Conservation (phyloP, 2,888 invertebrate species). For the Hymenopus coronatus region DNA sequence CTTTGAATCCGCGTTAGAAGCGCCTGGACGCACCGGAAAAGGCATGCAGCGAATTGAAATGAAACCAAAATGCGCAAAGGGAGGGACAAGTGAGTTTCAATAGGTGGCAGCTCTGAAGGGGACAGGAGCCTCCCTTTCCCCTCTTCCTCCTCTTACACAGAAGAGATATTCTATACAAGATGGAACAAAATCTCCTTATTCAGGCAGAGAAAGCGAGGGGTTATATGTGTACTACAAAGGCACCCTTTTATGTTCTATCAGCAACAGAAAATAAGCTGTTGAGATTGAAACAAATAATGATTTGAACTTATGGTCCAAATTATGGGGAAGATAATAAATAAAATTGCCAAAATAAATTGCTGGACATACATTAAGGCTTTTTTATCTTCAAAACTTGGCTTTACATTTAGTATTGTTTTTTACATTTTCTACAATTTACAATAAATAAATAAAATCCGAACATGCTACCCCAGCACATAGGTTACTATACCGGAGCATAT, state of each 20-base stretch:
- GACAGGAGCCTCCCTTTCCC: background rate
- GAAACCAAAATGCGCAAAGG: conserved; percentile 30
- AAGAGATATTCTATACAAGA: conserved; percentile 13
- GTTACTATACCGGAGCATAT: too few species aligned
- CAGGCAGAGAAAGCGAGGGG: background rate
- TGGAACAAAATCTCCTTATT: conserved; percentile 7
- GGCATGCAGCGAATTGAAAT: conserved; percentile 26
- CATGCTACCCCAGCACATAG: too few species aligned
- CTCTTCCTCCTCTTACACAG: background rate
- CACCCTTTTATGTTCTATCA: background rate
- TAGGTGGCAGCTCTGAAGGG: background rate
- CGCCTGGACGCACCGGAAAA: conserved; percentile 29
- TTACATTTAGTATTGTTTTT: too few species aligned
- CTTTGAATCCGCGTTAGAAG: conserved; percentile 28
- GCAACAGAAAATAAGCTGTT: background rate
- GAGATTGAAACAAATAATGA: background rate
- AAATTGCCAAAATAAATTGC: too few species aligned
- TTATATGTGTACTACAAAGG: background rate
- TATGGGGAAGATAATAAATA: background rate
- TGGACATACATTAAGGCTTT: too few species aligned
- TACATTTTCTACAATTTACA: too few species aligned
- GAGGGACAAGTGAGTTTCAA: conserved; percentile 15
- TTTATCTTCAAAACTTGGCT: too few species aligned
- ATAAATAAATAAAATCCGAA: too few species aligned
- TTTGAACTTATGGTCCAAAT: background rate